Conservation (phyloP, 2,113 vertebrate genomes). For the Acanthisitta chloris region DNA sequence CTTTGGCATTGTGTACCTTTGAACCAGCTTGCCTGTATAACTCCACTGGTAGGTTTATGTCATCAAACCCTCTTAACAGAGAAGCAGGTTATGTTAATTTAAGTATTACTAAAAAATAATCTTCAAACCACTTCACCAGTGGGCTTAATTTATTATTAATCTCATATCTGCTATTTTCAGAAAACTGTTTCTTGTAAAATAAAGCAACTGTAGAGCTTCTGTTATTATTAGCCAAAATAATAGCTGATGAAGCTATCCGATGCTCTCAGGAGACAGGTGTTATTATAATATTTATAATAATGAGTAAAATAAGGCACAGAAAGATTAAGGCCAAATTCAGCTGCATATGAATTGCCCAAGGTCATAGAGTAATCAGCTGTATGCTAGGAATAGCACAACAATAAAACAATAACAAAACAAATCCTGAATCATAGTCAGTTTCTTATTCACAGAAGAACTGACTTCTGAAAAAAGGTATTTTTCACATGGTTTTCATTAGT, state of each 20-base stretch:
- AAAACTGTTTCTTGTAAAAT: neutral
- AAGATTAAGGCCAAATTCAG: neutral
- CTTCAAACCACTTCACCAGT: neutral
- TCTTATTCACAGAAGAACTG: neutral
- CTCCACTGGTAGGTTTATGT: neutral
- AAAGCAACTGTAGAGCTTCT: neutral
- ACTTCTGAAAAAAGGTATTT: neutral
- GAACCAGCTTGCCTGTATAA: neutral
- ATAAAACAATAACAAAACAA: neutral
- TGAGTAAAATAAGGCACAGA: slow-evolving; percentile 8
- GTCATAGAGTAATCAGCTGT: neutral
- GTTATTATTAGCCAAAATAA: neutral
- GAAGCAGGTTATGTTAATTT: neutral
- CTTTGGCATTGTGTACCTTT: neutral
- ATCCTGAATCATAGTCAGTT: neutral
- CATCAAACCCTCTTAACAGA: neutral
- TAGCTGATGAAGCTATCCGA: neutral
- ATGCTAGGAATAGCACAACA: neutral
- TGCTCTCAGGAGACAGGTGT: slow-evolving; percentile 10
- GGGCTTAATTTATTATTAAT: neutral
- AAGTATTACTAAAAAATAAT: neutral
- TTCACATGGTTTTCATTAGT: neutral
- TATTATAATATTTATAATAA: slow-evolving; percentile 35
- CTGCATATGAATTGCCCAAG: neutral
- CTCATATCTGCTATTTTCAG: neutral